phyloP scores from a whole-genome alignment of 2,797 vertebrate genomes.

The Artibeus lituratus region DNA sequence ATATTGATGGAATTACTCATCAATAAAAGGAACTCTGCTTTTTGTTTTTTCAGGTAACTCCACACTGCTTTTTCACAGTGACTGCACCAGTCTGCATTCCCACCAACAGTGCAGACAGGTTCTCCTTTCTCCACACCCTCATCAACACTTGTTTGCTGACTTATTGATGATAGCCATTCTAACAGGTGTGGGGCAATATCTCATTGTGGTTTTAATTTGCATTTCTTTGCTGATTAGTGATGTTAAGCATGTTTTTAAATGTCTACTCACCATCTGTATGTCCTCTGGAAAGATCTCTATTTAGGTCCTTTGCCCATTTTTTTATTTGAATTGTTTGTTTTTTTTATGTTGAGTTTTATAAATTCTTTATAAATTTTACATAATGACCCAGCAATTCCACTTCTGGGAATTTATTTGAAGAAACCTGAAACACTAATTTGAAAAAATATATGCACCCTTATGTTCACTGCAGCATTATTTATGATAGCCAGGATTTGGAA shows the following conservation, averaged over 20 bases:
- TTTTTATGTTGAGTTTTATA: background rate
- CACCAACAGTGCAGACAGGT: background rate
- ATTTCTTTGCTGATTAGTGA: background rate
- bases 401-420: background rate
- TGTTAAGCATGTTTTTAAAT: background rate
- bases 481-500: background rate
- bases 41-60: background rate
- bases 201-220: background rate
- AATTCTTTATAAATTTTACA: background rate
- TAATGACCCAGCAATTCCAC: background rate
- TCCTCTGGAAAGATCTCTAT: background rate
- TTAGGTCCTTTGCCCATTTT: background rate
- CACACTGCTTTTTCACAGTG: background rate
- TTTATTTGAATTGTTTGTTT: background rate
- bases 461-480: background rate
- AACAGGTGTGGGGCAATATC: background rate
- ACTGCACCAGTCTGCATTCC: background rate
- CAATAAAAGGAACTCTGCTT: background rate
- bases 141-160: background rate
- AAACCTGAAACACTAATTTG: background rate
- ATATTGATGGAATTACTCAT: background rate
- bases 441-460: background rate
- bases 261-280: background rate
- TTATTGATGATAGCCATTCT: background rate
- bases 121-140: background rate